A percentile compares a stretch with the other conserved stretches of the same genome.
Evolutionary conservation across 2,113 vertebrate genomes (phyloP).

Genomic region (Zootoca vivipara): DNA sequence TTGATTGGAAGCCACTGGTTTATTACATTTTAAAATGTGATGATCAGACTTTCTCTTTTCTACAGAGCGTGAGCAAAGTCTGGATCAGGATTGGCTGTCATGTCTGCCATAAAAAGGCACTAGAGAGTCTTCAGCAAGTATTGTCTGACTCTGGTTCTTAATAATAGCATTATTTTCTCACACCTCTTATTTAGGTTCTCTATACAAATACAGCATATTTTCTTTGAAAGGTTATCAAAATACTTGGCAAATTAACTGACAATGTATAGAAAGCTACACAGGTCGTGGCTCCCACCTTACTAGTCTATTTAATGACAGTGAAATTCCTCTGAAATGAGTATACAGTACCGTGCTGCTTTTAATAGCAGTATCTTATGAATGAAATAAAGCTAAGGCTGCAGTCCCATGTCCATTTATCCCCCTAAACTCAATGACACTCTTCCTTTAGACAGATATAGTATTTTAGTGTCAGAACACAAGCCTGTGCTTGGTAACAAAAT

Average conservation of each 20-base stretch:
- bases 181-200: constrained; percentile 50
- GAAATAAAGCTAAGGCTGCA: neutral
- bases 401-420: neutral
- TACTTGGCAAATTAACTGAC: constrained; percentile 28
- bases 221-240: constrained; percentile 52
- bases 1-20: constrained; percentile 76
- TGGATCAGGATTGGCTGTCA: constrained; percentile 89
- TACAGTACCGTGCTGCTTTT: neutral
- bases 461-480: neutral
- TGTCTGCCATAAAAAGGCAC: constrained; percentile 84
- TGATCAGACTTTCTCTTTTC: constrained; percentile 90
- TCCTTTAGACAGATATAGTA: neutral
- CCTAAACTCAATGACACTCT: neutral
- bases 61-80: constrained; percentile 88
- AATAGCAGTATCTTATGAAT: neutral
- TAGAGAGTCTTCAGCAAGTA: constrained; percentile 85
- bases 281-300: neutral
- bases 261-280: constrained; percentile 29
- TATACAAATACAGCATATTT: constrained; percentile 33
- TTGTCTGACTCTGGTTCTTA: constrained; percentile 73
- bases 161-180: constrained; percentile 61
- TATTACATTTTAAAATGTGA: constrained; percentile 78
- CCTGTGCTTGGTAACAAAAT: neutral
- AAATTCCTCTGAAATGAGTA: neutral
- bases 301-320: neutral